Conservation (phyloP, 2,797 vertebrate genomes). For the Gastrophryne carolinensis region DNA sequence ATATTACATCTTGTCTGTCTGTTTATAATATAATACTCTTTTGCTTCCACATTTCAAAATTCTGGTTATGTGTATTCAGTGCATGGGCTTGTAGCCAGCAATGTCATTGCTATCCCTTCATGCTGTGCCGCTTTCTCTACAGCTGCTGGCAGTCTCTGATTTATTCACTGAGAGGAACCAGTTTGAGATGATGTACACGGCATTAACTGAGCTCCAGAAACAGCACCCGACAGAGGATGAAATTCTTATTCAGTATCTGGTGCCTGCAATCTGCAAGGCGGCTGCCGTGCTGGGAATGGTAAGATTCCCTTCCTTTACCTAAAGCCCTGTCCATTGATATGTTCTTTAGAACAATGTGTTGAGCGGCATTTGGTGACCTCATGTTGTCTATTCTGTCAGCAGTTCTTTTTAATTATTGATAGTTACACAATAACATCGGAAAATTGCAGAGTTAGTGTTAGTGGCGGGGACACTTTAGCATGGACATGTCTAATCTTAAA, state of each 20-base stretch:
- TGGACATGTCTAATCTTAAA: too few relatives aligned
- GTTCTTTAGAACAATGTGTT: neutral
- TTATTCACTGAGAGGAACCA: constrained; percentile 97
- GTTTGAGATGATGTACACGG: constrained; percentile 97
- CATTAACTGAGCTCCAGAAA: constrained; percentile 87
- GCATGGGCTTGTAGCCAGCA: neutral
- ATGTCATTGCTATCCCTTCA: neutral
- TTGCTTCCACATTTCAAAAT: neutral
- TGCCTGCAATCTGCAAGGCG: constrained; percentile 95
- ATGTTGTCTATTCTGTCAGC: neutral
- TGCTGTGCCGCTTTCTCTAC: constrained; percentile 9
- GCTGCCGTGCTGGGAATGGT: constrained; percentile 98
- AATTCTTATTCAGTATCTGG: constrained; percentile 93
- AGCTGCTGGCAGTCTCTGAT: constrained; percentile 97
- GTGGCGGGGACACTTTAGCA: too few relatives aligned
- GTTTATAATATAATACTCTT: neutral
- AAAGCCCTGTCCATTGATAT: neutral
- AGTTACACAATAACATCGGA: too few relatives aligned
- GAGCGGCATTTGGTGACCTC: neutral
- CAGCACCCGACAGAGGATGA: constrained; percentile 93
- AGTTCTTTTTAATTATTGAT: too few relatives aligned
- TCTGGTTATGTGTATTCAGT: neutral
- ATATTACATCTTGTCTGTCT: too few relatives aligned
- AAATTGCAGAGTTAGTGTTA: too few relatives aligned
- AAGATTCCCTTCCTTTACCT: constrained; percentile 54